Conservation (phyloP, 2,888 invertebrate species). For the Caenorhabditis sp. region DNA sequence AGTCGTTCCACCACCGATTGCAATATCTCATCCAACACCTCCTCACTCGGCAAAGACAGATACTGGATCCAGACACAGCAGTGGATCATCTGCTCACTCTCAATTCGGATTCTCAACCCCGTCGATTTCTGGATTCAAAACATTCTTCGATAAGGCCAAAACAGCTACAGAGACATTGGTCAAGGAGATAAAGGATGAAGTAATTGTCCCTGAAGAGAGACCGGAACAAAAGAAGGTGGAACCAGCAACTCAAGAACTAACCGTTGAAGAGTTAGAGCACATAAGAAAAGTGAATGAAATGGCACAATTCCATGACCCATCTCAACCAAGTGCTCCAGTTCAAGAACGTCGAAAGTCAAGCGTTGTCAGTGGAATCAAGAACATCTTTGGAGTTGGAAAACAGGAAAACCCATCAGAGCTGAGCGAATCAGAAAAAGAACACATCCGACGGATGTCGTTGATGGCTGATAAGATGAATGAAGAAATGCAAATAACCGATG, state of each 20-base stretch:
- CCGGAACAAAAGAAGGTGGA: background rate
- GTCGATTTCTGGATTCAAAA: constrained; percentile 58
- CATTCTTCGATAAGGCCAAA: constrained; percentile 65
- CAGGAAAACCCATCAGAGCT: constrained; percentile 44
- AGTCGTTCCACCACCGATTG: constrained; percentile 65
- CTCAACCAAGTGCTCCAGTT: constrained; percentile 12
- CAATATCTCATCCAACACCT: constrained; percentile 62
- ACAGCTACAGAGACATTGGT: constrained; percentile 61
- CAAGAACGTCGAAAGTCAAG: constrained; percentile 55
- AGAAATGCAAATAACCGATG: constrained; percentile 27
- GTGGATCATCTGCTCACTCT: constrained; percentile 57
- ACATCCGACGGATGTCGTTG: constrained; percentile 67
- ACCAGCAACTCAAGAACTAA: constrained; percentile 29
- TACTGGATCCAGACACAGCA: constrained; percentile 50
- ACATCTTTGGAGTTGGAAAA: constrained; percentile 33
- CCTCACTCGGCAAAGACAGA: constrained; percentile 61
- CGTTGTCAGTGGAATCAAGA: constrained; percentile 57
- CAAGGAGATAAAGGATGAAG: constrained; percentile 60
- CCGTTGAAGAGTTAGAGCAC: constrained; percentile 67
- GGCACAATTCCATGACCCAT: constrained; percentile 45
- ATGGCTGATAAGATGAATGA: constrained; percentile 62
- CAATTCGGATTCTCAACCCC: constrained; percentile 61
- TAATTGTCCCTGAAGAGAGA: constrained; percentile 17
- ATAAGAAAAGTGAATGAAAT: constrained; percentile 60
- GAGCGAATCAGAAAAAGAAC: constrained; percentile 65